Evolutionary conservation across 1,140 invertebrate genomes (phyloP).

Genomic region (Campoletis sonorensis): DNA sequence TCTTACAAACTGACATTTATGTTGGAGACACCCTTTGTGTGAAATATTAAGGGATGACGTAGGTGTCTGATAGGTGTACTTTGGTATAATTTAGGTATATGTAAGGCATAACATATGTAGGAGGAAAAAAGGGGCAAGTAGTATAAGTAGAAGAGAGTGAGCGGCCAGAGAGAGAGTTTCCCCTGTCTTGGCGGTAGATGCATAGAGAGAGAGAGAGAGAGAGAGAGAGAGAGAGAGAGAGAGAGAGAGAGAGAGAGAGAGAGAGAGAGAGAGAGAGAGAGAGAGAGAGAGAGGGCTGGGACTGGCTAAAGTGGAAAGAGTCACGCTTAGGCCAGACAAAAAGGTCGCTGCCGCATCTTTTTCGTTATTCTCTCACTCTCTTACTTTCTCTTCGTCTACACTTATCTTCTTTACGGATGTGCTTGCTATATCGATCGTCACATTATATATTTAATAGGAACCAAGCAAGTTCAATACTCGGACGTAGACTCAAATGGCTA

Average conservation of each 20-base stretch:
- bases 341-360: neutral
- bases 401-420: too few species aligned
- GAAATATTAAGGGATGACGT: too few species aligned
- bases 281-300: neutral
- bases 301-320: conserved; percentile 31
- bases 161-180: too few species aligned
- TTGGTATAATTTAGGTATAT: too few species aligned
- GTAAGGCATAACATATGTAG: neutral
- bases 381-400: neutral
- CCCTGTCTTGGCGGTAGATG: neutral
- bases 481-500: too few species aligned
- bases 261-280: neutral
- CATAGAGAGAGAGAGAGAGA: neutral
- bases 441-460: too few species aligned
- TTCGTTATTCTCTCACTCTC: conserved; percentile 47
- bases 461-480: too few species aligned
- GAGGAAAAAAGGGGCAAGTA: conserved; percentile 22
- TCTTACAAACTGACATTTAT: too few species aligned
- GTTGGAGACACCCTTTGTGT: neutral
- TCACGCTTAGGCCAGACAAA: conserved; percentile 43
- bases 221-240: neutral
- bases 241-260: neutral
- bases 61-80: too few species aligned
- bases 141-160: too few species aligned
- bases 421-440: too few species aligned